Evolutionary conservation across 2,797 vertebrate species (phyloP).

Genomic region (Parauchenoglanis ngamensis): DNA sequence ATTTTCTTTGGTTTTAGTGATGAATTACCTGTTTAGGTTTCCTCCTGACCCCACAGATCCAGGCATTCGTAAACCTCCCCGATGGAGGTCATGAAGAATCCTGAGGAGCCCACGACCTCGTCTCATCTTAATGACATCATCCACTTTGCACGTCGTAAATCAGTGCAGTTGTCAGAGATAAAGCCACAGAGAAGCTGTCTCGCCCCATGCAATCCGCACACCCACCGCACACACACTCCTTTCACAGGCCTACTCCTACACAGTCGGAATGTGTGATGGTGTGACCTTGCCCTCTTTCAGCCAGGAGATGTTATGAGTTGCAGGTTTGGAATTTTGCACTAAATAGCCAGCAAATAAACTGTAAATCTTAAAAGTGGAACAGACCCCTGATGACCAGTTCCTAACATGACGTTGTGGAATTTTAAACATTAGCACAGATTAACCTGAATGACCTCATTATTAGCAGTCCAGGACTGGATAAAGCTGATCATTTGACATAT

Average conservation of each 20-base stretch:
- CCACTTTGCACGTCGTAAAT: constrained; percentile 32
- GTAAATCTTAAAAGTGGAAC: constrained; percentile 15
- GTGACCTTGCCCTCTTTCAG: constrained; percentile 23
- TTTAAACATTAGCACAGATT: constrained; percentile 13
- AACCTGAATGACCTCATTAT: constrained; percentile 5
- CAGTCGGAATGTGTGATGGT: neutral
- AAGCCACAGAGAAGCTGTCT: constrained; percentile 27
- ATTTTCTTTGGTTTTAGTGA: constrained; percentile 28
- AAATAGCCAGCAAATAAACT: constrained; percentile 18
- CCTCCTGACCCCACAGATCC: constrained; percentile 25
- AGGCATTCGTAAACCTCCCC: neutral
- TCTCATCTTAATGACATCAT: constrained; percentile 45
- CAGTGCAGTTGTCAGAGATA: constrained; percentile 28
- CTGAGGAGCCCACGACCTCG: neutral
- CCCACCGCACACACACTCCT: neutral
- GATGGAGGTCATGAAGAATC: constrained; percentile 20
- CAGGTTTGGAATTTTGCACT: constrained; percentile 34
- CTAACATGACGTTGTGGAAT: neutral
- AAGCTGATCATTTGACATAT: constrained; percentile 6
- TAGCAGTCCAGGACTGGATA: neutral
- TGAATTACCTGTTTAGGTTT: constrained; percentile 26
- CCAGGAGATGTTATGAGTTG: constrained; percentile 5
- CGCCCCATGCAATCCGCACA: neutral
- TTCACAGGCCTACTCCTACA: constrained; percentile 17
- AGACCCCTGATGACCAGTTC: neutral